Base-by-base conservation (phyloP, 1,140 invertebrate species). In the Cyclina sinensis region DNA sequence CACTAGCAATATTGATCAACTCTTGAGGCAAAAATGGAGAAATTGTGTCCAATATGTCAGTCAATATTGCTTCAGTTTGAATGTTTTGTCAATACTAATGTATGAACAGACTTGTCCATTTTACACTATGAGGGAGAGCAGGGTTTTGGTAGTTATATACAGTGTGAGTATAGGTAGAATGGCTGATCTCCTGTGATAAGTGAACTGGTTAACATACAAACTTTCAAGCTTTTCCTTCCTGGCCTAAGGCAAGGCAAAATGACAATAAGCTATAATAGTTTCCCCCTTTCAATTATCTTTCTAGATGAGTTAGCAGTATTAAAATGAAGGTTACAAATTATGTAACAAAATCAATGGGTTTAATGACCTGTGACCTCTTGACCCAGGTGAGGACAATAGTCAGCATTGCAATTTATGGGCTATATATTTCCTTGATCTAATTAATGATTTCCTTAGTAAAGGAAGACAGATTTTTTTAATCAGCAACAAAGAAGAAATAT, bases 1-100 rank as follows among this genome's bases (percentile, higher is more conserved):
- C 62, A 5, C 51, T 16, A 48, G 59, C 82, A 70, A 54, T 84
- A 84, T 84, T 84, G 82, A 84, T 84, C 65, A 46, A 48, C 68
- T 73, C 62, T 51, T 43, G 14, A 84, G 37, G 62, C 59, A 73
- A 54, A 70, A 84, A 73, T 84, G 48, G 65, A 74, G 82, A 51
- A 73, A n/a, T 1, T 74, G 0, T 78, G 32, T 54, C 30, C 65
- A 46, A 84, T 70, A 70, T 46, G 39, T 73, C 82, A 84, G 62
- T 84, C 62, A 84, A 84, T 84, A 84, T 74, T 74, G 39, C 32
- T 21, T 12, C 18, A 32, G 30, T 84, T 35, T 65, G 21, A 62
- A 65, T 43, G 39, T 57, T 62, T 37, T 18, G 43, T 78, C 43
- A 78, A 46, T 80, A 62, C 21, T 24, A 80, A 78, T 78, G 39